A percentile compares a stretch with the other conserved stretches of the same genome.
phyloP scores from a whole-genome alignment of 2,888 invertebrate species.

The Andrena camellia region DNA sequence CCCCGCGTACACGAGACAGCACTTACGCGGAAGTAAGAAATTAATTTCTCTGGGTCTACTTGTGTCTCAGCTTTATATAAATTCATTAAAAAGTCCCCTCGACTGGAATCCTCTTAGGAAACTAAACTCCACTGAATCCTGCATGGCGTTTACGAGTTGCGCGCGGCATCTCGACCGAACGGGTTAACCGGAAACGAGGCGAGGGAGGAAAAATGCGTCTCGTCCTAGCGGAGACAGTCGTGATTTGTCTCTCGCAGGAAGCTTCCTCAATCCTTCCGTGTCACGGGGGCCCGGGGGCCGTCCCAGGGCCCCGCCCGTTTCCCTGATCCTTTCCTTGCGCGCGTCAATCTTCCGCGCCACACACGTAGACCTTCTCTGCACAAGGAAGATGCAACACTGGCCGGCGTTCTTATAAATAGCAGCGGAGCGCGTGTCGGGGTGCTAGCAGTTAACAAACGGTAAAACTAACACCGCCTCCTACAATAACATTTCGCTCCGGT shows the following conservation, averaged over 20 bases:
- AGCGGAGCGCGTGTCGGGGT: constrained; percentile 65
- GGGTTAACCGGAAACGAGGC: constrained; percentile 11
- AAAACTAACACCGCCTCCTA: constrained; percentile 83
- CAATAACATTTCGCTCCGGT: constrained; percentile 85
- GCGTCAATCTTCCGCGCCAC: constrained; percentile 71
- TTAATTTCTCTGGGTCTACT: constrained; percentile 1
- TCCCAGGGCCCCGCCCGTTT: not conserved
- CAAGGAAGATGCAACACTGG: constrained; percentile 68
- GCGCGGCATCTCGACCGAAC: not conserved
- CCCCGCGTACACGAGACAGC: not conserved
- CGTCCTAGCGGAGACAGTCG: constrained; percentile 16
- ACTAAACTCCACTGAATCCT: not conserved
- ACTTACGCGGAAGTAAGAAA: too few species aligned
- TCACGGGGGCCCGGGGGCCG: not conserved
- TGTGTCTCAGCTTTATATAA: not conserved
- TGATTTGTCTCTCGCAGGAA: constrained; percentile 2
- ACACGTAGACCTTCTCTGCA: constrained; percentile 72
- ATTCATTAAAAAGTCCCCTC: not conserved
- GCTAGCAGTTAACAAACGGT: constrained; percentile 83
- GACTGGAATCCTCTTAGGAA: not conserved
- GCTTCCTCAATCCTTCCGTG: constrained; percentile 5
- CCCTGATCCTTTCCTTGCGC: constrained; percentile 64
- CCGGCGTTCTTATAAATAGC: constrained; percentile 81
- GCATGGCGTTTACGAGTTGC: not conserved
- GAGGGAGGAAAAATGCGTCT: constrained; percentile 10